A percentile compares a stretch with the other conserved stretches of the same genome.
These are phyloP conservation scores for Idris sp. DNA, from an alignment of 1,140 invertebrate species.

Conservation along the genomic window DNA sequence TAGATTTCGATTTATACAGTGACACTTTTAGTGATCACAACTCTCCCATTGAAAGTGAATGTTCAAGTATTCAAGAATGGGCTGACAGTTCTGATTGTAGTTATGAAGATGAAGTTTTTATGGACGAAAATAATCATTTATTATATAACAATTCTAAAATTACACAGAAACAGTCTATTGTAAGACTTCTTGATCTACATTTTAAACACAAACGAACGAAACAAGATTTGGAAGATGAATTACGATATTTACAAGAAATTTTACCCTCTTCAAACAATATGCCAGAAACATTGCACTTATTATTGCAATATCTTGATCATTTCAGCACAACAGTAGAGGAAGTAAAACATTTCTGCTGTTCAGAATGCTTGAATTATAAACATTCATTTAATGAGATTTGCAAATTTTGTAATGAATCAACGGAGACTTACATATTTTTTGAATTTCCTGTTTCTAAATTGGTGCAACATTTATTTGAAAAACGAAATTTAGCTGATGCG, in stretches of 20 bases:
- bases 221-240: slow-evolving; percentile 13
- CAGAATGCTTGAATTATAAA: slow-evolving; percentile 11
- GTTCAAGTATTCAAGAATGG: too few relatives aligned
- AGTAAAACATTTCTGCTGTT: slow-evolving; percentile 23
- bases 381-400: not conserved
- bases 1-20: too few relatives aligned
- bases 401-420: not conserved
- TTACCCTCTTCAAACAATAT: slow-evolving; percentile 31
- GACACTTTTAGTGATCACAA: too few relatives aligned
- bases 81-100: too few relatives aligned
- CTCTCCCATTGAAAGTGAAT: too few relatives aligned
- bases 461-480: slow-evolving; percentile 26
- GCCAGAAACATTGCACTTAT: slow-evolving; percentile 8
- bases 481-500: slow-evolving; percentile 14
- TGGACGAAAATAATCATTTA: too few relatives aligned
- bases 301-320: slow-evolving; percentile 21
- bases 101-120: too few relatives aligned
- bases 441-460: slow-evolving; percentile 20
- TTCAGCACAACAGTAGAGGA: slow-evolving; percentile 4
- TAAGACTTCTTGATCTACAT: slow-evolving; percentile 1
- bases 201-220: slow-evolving; percentile 21
- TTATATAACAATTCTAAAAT: too few relatives aligned
- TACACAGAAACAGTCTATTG: too few relatives aligned
- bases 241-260: slow-evolving; percentile 8
- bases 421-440: not conserved